Percentiles rank a stretch among this genome's conserved stretches.
These are phyloP conservation scores for Isotomurus palustris DNA, from an alignment of 2,888 invertebrate genomes.

Conservation along the genomic window DNA sequence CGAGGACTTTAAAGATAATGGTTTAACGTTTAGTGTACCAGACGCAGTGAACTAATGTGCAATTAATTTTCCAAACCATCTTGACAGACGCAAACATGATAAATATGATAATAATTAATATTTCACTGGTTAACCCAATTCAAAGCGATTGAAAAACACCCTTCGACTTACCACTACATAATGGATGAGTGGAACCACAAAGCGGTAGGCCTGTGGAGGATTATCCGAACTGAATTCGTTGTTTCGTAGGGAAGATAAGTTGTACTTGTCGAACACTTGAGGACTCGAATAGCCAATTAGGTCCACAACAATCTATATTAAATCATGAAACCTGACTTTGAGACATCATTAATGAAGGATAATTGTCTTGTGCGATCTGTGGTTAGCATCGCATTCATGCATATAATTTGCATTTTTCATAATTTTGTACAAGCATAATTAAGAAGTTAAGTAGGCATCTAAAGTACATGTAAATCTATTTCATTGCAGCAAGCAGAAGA, in stretches of 20 bases:
- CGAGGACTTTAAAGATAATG: no score
- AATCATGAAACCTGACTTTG: slow-evolving; percentile 1
- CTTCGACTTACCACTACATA: slow-evolving; percentile 44
- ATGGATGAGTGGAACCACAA: slow-evolving; percentile 51
- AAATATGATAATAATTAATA: not conserved
- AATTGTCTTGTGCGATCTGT: no score
- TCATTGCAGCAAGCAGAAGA: no score
- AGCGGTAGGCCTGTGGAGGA: slow-evolving; percentile 49
- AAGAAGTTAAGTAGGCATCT: no score
- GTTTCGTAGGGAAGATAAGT: slow-evolving; percentile 47
- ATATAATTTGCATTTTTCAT: no score
- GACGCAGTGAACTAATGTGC: no score
- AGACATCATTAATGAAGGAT: no score
- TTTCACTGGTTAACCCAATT: not conserved
- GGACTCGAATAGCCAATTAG: slow-evolving; percentile 50
- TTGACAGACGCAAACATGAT: not conserved
- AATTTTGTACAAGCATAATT: no score
- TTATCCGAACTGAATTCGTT: slow-evolving; percentile 46
- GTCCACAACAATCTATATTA: slow-evolving; percentile 49
- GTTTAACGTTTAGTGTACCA: no score
- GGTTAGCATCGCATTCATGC: no score
- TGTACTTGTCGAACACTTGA: slow-evolving; percentile 49
- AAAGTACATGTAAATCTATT: no score
- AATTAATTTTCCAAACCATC: not conserved
- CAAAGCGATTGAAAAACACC: no score